A percentile compares a stretch with the other conserved stretches of the same genome.
Conservation (phyloP, 2,113 vertebrate genomes). For the Lipophrys pholis region DNA sequence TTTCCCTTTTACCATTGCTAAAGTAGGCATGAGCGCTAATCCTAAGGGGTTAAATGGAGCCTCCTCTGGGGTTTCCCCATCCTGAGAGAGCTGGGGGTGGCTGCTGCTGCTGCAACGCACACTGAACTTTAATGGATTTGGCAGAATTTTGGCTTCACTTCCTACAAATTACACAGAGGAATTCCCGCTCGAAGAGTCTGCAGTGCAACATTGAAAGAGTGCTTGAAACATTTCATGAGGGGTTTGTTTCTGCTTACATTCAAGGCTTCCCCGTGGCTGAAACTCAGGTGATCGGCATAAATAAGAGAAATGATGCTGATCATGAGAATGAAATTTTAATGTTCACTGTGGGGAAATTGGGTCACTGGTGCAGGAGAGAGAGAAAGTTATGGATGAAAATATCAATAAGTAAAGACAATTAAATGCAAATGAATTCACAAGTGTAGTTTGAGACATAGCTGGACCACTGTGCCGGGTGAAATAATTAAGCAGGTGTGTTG, state of each 20-base stretch:
- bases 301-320: conserved; percentile 30
- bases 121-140: conserved; percentile 59
- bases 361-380: conserved; percentile 43
- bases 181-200: conserved; percentile 14
- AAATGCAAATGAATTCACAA: conserved; percentile 32
- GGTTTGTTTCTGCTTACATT: background rate
- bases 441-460: background rate
- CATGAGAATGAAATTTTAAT: conserved; percentile 53
- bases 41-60: conserved; percentile 80
- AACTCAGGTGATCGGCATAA: conserved; percentile 45
- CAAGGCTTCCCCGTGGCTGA: conserved; percentile 13
- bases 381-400: conserved; percentile 25
- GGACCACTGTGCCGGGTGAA: background rate
- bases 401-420: conserved; percentile 5
- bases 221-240: conserved; percentile 3
- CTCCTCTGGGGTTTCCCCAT: conserved; percentile 71
- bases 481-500: background rate
- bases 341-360: conserved; percentile 36
- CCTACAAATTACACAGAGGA: conserved; percentile 33
- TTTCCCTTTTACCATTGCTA: conserved; percentile 79
- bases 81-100: conserved; percentile 78
- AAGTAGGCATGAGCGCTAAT: conserved; percentile 85
- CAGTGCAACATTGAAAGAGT: background rate
- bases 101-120: conserved; percentile 47
- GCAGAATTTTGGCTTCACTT: conserved; percentile 58